Percentiles rank a stretch among this genome's conserved stretches.
phyloP scores from a whole-genome alignment of 2,797 vertebrate species.

The Chaetophractus vellerosus region DNA sequence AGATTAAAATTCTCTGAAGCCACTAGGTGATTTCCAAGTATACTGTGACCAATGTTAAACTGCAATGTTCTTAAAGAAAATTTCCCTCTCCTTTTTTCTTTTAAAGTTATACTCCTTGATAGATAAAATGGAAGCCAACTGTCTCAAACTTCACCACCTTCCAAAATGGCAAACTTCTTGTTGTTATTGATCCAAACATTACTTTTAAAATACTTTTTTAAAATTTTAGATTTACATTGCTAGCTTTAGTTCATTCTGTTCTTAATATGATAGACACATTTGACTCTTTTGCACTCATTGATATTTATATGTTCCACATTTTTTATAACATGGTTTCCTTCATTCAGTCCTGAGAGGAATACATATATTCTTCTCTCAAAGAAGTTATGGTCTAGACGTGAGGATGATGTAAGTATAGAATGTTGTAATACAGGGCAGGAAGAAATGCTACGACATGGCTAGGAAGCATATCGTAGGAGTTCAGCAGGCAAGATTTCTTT shows the following conservation, averaged over 20 bases:
- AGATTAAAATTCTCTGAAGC: constrained; percentile 19
- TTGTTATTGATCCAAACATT: background rate
- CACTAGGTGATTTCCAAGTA: constrained; percentile 21
- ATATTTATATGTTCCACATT: background rate
- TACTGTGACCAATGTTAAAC: background rate
- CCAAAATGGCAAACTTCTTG: background rate
- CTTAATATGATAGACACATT: background rate
- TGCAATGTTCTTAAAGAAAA: constrained; percentile 26
- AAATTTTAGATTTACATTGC: background rate
- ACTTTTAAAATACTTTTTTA: background rate
- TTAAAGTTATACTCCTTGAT: background rate
- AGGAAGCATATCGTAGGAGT: background rate
- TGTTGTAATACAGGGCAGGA: background rate
- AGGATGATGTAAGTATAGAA: background rate
- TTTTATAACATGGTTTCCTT: background rate
- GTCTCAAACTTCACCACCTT: background rate
- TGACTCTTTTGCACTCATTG: background rate
- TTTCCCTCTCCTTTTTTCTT: background rate
- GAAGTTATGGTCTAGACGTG: background rate
- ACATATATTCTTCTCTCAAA: background rate
- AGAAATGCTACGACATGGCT: background rate
- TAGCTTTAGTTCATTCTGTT: background rate
- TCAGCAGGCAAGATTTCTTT: background rate
- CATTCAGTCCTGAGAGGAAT: background rate
- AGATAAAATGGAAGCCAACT: background rate